Evolutionary conservation across 53 echinoderm and acorn worm species (phyloP).

Genomic region (Holothuria leucospilota): DNA sequence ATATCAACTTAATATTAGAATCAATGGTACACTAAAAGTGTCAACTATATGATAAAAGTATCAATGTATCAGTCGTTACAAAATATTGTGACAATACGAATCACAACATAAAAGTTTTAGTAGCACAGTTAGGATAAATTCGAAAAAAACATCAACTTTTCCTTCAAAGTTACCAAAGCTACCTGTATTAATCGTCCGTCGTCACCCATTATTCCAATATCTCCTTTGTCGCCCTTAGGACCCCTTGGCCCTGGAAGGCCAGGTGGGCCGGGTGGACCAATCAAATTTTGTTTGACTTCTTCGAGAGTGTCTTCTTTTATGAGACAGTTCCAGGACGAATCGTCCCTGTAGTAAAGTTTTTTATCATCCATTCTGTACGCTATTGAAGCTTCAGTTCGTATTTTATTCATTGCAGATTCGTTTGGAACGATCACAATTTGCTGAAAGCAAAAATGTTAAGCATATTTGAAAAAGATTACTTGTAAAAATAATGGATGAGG

Average conservation of each 20-base stretch:
- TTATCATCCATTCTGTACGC: constrained; percentile 92
- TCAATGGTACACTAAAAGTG: too few species aligned
- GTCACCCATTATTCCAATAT: constrained; percentile 44
- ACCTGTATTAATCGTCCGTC: constrained; percentile 29
- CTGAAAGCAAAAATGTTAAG: constrained; percentile 38
- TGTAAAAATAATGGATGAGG: too few species aligned
- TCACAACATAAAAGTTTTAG: too few species aligned
- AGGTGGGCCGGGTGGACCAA: constrained; percentile 79
- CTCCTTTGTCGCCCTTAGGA: constrained; percentile 82
- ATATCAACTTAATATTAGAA: too few species aligned
- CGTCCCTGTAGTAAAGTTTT: constrained; percentile 93
- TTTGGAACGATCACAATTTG: constrained; percentile 88
- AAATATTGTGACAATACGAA: too few species aligned
- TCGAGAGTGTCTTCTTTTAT: constrained; percentile 70
- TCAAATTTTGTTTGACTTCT: constrained; percentile 62
- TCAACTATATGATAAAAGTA: too few species aligned
- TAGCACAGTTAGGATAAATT: too few species aligned
- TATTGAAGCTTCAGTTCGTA: constrained; percentile 81
- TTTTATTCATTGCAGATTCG: constrained; percentile 80
- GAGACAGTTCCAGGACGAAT: constrained; percentile 87
- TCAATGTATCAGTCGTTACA: too few species aligned
- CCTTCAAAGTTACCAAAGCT: neutral
- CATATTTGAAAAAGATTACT: too few species aligned
- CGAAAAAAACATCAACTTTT: too few species aligned
- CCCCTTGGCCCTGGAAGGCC: constrained; percentile 83